These are phyloP conservation scores for Drosophila repleta DNA, from an alignment of 1,140 invertebrate species.

Conservation along the genomic window DNA sequence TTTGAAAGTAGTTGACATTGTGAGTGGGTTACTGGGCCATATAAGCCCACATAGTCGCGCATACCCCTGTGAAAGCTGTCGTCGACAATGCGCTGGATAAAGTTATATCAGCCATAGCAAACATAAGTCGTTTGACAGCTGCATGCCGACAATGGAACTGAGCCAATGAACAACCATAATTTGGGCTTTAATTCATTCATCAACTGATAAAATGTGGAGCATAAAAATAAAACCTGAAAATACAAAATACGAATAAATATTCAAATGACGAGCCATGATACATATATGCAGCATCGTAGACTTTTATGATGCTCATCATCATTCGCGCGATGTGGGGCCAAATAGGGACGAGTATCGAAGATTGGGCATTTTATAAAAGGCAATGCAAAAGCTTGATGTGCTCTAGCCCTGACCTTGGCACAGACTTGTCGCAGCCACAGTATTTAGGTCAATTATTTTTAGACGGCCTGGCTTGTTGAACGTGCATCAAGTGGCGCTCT, in stretches of 20 bases:
- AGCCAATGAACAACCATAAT: constrained; percentile 31
- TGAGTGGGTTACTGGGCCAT: constrained; percentile 27
- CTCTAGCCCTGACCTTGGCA: constrained; percentile 50
- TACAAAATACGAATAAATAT: constrained; percentile 30
- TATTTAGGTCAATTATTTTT: constrained; percentile 74
- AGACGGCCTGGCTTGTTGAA: constrained; percentile 7
- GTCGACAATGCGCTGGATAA: constrained; percentile 20
- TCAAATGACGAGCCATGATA: constrained; percentile 49
- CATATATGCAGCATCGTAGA: neutral
- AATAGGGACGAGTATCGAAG: constrained; percentile 22
- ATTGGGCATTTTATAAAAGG: neutral
- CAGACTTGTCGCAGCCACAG: constrained; percentile 56
- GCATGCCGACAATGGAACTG: constrained; percentile 15
- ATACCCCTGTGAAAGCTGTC: constrained; percentile 15
- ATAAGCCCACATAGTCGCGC: constrained; percentile 18
- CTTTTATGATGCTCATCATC: constrained; percentile 5
- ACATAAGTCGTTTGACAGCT: constrained; percentile 3
- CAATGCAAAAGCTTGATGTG: no score
- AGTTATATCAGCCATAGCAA: constrained; percentile 32
- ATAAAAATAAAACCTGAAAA: constrained; percentile 1
- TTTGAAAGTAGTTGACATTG: constrained; percentile 80
- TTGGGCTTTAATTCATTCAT: constrained; percentile 44
- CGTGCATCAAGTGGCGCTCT: constrained; percentile 57
- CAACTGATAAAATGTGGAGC: constrained; percentile 60
- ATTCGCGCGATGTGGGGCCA: neutral